phyloP scores from a whole-genome alignment of 2,888 invertebrate genomes.

The Bombyx huttoni region DNA sequence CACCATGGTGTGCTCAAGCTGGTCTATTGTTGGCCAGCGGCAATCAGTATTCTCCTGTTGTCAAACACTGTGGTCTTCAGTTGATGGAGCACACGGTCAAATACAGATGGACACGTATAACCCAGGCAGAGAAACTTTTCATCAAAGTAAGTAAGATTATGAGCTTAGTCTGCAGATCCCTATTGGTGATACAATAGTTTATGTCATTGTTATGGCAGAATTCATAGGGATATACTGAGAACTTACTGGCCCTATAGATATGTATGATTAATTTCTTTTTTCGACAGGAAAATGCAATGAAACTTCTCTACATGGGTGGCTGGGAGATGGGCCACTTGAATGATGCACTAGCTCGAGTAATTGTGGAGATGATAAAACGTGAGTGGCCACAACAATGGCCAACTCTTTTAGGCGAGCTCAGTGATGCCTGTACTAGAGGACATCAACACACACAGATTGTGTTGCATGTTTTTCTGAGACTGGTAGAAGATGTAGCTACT shows the following conservation, averaged over 20 bases:
- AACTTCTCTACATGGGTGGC: conserved; percentile 83
- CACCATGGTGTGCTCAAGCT: conserved; percentile 89
- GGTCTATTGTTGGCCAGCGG: conserved; percentile 85
- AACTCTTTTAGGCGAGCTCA: conserved; percentile 84
- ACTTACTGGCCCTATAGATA: neutral
- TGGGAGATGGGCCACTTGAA: conserved; percentile 84
- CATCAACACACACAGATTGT: conserved; percentile 93
- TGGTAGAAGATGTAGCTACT: conserved; percentile 94
- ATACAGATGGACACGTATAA: conserved; percentile 92
- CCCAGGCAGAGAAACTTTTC: conserved; percentile 88
- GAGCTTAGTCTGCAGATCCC: no score
- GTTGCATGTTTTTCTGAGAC: conserved; percentile 86
- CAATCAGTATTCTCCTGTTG: conserved; percentile 80
- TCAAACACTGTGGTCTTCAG: conserved; percentile 92
- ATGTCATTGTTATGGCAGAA: no score
- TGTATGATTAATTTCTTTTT: conserved; percentile 2
- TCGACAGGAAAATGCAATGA: conserved; percentile 87
- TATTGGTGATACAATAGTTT: no score
- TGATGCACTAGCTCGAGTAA: conserved; percentile 88
- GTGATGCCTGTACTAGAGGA: conserved; percentile 85
- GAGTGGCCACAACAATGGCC: conserved; percentile 99
- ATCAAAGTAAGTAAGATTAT: conserved; percentile 76
- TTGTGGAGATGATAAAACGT: conserved; percentile 96
- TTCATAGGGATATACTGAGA: no score
- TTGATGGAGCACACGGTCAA: conserved; percentile 94